These are phyloP conservation scores for Calosoma granatense DNA, from an alignment of 1,140 invertebrate genomes.

Conservation along the genomic window DNA sequence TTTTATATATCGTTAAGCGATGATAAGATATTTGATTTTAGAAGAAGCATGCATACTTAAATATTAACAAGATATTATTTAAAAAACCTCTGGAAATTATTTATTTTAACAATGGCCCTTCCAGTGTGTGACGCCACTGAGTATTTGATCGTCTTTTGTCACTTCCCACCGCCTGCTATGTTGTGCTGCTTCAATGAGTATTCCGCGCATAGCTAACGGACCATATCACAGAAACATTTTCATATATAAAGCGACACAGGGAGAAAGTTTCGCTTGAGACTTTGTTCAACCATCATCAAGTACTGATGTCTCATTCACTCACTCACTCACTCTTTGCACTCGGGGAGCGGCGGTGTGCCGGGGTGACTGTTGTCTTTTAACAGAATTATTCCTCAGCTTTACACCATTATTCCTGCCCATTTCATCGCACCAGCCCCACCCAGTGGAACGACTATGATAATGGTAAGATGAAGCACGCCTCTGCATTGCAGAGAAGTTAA, in stretches of 20 bases:
- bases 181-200: constrained; percentile 20
- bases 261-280: not conserved
- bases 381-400: not conserved
- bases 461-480: not conserved
- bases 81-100: too few species aligned
- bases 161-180: too few species aligned
- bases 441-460: not conserved
- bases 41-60: too few species aligned
- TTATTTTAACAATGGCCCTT: too few species aligned
- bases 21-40: too few species aligned
- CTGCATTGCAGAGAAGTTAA: not conserved
- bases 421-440: not conserved
- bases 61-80: too few species aligned
- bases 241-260: constrained; percentile 30
- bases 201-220: constrained; percentile 32
- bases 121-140: too few species aligned
- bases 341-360: too few species aligned
- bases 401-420: not conserved
- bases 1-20: too few species aligned
- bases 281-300: too few species aligned
- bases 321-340: too few species aligned
- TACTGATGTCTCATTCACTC: too few species aligned
- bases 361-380: not conserved
- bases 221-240: constrained; percentile 32
- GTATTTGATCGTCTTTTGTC: not conserved